Evolutionary conservation across 2,888 invertebrate species (phyloP).

Genomic region (Drosophila kanekoi): DNA sequence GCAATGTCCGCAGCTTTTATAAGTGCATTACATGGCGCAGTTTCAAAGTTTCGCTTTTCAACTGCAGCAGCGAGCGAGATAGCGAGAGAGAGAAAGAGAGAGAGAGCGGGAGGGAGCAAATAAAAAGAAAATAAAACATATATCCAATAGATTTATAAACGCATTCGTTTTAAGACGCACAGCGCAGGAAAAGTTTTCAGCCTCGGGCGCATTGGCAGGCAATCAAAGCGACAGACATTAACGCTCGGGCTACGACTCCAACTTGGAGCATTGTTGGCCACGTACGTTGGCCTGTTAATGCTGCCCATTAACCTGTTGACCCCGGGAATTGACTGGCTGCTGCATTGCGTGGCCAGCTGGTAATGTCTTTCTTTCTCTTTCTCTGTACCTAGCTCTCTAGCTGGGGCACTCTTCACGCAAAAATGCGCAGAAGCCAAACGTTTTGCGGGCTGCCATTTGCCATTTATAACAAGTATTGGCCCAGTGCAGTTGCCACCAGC

Average conservation of each 20-base stretch:
- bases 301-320: slow-evolving; percentile 81
- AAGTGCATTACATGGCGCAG: slow-evolving; percentile 52
- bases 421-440: slow-evolving; percentile 81
- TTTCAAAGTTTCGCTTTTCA: slow-evolving; percentile 57
- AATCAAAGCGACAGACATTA: slow-evolving; percentile 73
- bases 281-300: slow-evolving; percentile 77
- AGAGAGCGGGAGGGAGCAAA: slow-evolving; percentile 2
- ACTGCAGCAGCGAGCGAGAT: not conserved
- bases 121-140: slow-evolving; percentile 14
- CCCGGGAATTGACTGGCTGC: slow-evolving; percentile 55
- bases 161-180: slow-evolving; percentile 48
- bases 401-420: slow-evolving; percentile 66
- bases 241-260: slow-evolving; percentile 25
- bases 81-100: not conserved
- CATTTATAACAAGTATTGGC: slow-evolving; percentile 72
- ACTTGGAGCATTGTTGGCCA: slow-evolving; percentile 42
- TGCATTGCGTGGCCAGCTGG: slow-evolving; percentile 69
- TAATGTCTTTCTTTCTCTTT: slow-evolving; percentile 72
- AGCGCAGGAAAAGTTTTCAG: slow-evolving; percentile 54
- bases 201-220: slow-evolving; percentile 59
- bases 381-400: not conserved
- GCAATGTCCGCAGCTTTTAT: slow-evolving; percentile 60
- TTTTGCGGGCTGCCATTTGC: slow-evolving; percentile 59
- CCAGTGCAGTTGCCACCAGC: slow-evolving; percentile 40
- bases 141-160: slow-evolving; percentile 61